Evolutionary conservation across 1,140 invertebrate genomes (phyloP).

Genomic region (Dryas iulia): DNA sequence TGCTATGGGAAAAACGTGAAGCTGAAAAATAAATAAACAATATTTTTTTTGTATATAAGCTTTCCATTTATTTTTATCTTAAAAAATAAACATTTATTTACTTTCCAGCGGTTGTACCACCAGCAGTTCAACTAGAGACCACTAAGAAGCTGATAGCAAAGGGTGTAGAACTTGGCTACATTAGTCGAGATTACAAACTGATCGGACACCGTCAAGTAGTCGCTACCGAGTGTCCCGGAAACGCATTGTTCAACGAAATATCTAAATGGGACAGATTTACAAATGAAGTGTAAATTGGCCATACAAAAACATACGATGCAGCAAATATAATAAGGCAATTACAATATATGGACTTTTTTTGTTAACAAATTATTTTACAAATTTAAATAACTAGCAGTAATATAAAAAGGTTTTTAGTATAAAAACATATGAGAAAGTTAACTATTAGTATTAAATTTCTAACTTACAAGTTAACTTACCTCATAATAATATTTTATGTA

Average conservation of each 20-base stretch:
- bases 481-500: not conserved
- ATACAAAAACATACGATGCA: not conserved
- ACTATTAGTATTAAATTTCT: not conserved
- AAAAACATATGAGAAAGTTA: not conserved
- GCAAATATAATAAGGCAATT: not conserved
- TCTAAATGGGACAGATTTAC: slow-evolving; percentile 45
- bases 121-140: slow-evolving; percentile 72
- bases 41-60: too few relatives aligned
- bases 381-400: not conserved
- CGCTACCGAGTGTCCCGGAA: slow-evolving; percentile 83
- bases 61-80: too few relatives aligned
- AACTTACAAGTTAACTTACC: not conserved
- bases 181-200: slow-evolving; percentile 81
- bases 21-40: too few relatives aligned
- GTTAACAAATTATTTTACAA: not conserved
- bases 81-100: slow-evolving; percentile 6
- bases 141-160: slow-evolving; percentile 77
- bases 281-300: not conserved
- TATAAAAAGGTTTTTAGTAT: not conserved
- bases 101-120: slow-evolving; percentile 71
- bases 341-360: too few relatives aligned
- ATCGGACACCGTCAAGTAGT: slow-evolving; percentile 83
- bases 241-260: slow-evolving; percentile 56
- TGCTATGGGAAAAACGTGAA: too few relatives aligned
- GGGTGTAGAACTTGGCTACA: slow-evolving; percentile 78